Percentiles rank a stretch among this genome's conserved stretches.
These are phyloP conservation scores for Apistogramma diplotaenia DNA, from an alignment of 2,113 vertebrate species.

Conservation along the genomic window DNA sequence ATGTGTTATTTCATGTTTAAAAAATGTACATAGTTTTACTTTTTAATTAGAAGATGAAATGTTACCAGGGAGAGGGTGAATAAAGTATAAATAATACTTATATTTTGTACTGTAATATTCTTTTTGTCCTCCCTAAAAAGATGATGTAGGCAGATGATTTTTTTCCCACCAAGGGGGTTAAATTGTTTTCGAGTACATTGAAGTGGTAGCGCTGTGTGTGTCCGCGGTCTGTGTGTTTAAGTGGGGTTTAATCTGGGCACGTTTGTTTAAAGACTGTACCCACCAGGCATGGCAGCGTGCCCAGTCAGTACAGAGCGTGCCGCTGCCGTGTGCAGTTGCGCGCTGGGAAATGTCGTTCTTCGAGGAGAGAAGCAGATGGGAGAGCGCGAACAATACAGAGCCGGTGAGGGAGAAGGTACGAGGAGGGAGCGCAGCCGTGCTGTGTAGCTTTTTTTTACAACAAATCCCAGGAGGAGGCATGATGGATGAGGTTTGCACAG, in stretches of 20 bases:
- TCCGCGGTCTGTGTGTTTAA: neutral
- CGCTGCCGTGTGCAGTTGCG: neutral
- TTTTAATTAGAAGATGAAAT: too few species aligned
- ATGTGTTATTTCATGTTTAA: neutral
- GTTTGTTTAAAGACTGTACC: constrained; percentile 30
- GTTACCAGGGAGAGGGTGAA: neutral
- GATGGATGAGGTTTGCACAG: constrained; percentile 38
- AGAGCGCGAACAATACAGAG: neutral
- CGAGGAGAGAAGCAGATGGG: neutral
- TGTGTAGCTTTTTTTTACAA: neutral
- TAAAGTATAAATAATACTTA: too few species aligned
- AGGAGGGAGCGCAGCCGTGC: neutral
- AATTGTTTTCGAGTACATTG: neutral
- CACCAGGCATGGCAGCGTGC: neutral
- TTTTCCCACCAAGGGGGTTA: too few species aligned
- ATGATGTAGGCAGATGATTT: too few species aligned
- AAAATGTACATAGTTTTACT: too few species aligned
- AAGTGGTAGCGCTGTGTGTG: neutral
- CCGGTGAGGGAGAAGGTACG: neutral
- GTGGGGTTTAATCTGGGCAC: neutral
- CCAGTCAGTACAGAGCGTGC: neutral
- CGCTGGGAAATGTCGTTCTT: constrained; percentile 44
- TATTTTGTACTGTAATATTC: too few species aligned
- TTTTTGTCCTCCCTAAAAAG: too few species aligned
- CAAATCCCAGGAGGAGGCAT: neutral